Evolutionary conservation across 2,888 invertebrate species (phyloP).

Genomic region (Nomada ferruginata): DNA sequence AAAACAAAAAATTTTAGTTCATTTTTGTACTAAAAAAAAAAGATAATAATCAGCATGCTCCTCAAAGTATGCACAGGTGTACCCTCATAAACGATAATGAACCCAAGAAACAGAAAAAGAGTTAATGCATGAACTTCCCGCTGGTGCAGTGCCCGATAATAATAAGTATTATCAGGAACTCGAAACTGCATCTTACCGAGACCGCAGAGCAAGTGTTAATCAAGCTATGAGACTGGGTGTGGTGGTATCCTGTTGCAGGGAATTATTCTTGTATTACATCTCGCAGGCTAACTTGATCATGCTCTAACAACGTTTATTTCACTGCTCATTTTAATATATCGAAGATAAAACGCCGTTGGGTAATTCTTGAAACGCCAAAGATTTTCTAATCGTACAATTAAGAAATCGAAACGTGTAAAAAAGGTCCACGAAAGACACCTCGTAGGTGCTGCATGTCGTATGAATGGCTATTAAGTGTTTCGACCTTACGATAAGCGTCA

Average conservation of each 20-base stretch:
- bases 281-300: constrained; percentile 19
- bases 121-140: constrained; percentile 73
- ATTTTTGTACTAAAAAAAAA: neutral
- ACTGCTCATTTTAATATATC: neutral
- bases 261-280: constrained; percentile 51
- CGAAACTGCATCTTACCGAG: constrained; percentile 31
- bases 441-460: constrained; percentile 38
- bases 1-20: neutral
- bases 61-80: too few species aligned
- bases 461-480: constrained; percentile 66
- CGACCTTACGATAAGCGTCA: constrained; percentile 68
- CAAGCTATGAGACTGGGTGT: constrained; percentile 49
- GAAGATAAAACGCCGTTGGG: neutral
- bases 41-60: too few species aligned
- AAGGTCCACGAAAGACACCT: constrained; percentile 9
- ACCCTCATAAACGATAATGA: constrained; percentile 55
- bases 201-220: constrained; percentile 49
- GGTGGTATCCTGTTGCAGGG: constrained; percentile 59
- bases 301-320: neutral
- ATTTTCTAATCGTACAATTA: neutral
- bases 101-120: constrained; percentile 43
- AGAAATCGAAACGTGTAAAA: constrained; percentile 23
- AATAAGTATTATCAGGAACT: constrained; percentile 55
- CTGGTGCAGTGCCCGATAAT: constrained; percentile 61
- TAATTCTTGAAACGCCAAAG: neutral